phyloP scores from a whole-genome alignment of 2,113 vertebrate genomes.

The Muntiacus muntjak region DNA sequence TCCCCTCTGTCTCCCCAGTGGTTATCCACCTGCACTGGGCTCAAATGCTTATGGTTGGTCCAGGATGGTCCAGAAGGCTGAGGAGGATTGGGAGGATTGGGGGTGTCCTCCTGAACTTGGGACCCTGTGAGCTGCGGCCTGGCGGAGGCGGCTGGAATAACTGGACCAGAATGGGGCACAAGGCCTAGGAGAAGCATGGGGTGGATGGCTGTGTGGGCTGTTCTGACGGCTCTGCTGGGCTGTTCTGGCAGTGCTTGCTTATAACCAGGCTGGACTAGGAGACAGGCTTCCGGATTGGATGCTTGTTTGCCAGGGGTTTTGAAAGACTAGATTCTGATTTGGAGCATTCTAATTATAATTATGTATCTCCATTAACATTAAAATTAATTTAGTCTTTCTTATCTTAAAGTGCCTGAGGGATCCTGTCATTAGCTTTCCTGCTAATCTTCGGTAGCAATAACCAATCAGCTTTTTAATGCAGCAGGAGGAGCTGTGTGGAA shows the following conservation, averaged over 20 bases:
- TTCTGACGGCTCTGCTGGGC: neutral
- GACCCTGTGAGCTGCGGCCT: neutral
- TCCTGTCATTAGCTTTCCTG: conserved; percentile 32
- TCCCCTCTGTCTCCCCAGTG: neutral
- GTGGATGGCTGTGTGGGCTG: neutral
- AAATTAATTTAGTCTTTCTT: conserved; percentile 62
- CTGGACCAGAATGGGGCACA: neutral
- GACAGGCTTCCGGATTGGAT: neutral
- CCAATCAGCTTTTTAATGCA: neutral
- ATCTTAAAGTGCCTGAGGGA: conserved; percentile 60
- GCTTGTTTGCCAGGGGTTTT: conserved; percentile 35
- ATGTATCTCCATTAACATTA: conserved; percentile 56
- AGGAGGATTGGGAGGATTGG: neutral
- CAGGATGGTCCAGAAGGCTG: neutral
- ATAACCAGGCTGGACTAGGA: neutral
- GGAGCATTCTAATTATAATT: conserved; percentile 67
- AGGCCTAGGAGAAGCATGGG: neutral
- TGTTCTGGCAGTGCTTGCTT: neutral
- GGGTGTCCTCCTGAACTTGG: neutral
- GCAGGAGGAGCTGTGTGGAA: neutral
- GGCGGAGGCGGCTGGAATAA: neutral
- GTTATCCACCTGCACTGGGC: neutral
- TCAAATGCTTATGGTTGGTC: neutral
- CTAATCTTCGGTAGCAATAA: conserved; percentile 14
- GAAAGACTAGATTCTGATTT: conserved; percentile 51